Percentiles rank a stretch among this genome's conserved stretches.
Conservation (phyloP, 2,113 vertebrate species). For the Tupaia tana region DNA sequence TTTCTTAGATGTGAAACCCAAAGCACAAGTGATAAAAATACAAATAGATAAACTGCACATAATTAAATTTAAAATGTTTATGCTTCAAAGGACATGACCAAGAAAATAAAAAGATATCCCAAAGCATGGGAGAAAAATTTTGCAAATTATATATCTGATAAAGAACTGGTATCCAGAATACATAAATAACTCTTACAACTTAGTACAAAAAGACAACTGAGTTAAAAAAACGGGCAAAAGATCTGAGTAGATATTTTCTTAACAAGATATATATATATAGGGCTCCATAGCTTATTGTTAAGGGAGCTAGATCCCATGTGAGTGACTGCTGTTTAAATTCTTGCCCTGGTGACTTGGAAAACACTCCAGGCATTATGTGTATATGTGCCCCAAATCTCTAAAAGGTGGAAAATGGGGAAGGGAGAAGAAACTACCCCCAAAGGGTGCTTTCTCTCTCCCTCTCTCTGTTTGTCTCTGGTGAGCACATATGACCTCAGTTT, state of each 20-base stretch:
- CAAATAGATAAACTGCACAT: not conserved
- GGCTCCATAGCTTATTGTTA: too few relatives aligned
- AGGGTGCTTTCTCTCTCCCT: too few relatives aligned
- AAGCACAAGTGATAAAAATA: not conserved
- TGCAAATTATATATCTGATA: not conserved
- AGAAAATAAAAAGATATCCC: not conserved
- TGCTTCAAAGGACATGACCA: not conserved
- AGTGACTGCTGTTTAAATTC: too few relatives aligned
- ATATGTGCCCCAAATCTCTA: too few relatives aligned
- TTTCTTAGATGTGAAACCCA: not conserved
- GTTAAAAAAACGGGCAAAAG: not conserved
- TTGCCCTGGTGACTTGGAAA: too few relatives aligned
- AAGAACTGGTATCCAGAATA: not conserved
- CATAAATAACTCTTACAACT: conserved; percentile 2
- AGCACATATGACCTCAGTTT: not conserved
- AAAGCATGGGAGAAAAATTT: not conserved
- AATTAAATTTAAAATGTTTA: conserved; percentile 5
- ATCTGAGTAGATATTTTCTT: not conserved
- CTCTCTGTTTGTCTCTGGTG: too few relatives aligned
- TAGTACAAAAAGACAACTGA: not conserved
- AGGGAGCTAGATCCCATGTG: too few relatives aligned
- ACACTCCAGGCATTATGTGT: too few relatives aligned
- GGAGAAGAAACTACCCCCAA: too few relatives aligned
- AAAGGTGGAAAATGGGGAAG: too few relatives aligned
- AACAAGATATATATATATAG: not conserved